phyloP scores from a whole-genome alignment of 2,797 vertebrate genomes.

The Leucoraja ocellata region DNA sequence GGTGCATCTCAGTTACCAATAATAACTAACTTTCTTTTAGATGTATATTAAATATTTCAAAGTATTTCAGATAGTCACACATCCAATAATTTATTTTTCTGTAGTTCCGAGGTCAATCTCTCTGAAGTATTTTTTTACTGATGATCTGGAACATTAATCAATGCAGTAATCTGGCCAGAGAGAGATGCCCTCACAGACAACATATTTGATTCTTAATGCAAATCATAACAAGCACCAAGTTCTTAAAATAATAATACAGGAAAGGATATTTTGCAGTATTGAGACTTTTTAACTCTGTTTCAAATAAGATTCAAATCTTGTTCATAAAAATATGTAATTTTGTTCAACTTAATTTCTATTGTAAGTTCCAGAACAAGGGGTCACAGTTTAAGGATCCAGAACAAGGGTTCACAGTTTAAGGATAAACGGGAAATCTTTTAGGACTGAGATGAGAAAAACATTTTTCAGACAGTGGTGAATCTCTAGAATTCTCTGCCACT shows the following conservation, averaged over 20 bases:
- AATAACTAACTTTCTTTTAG: not conserved
- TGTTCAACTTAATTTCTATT: not conserved
- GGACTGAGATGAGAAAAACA: no score
- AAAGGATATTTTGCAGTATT: not conserved
- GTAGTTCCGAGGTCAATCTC: not conserved
- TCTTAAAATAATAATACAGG: not conserved
- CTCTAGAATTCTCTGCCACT: no score
- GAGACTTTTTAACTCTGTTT: not conserved
- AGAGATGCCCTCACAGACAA: not conserved
- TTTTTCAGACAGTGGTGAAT: no score
- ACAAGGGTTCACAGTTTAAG: no score
- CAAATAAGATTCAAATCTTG: not conserved
- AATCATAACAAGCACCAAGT: not conserved
- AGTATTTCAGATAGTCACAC: not conserved
- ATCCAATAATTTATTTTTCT: not conserved
- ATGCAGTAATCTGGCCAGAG: not conserved
- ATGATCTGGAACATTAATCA: slow-evolving; percentile 9
- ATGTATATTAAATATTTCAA: not conserved
- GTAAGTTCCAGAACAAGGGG: no score
- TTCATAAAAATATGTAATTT: not conserved
- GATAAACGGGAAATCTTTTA: no score
- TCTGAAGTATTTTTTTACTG: not conserved
- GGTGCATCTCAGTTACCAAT: not conserved
- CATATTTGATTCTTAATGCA: not conserved
- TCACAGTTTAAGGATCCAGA: no score